Evolutionary conservation across 2,113 vertebrate genomes (phyloP).

Genomic region (Vanacampus margaritifer): DNA sequence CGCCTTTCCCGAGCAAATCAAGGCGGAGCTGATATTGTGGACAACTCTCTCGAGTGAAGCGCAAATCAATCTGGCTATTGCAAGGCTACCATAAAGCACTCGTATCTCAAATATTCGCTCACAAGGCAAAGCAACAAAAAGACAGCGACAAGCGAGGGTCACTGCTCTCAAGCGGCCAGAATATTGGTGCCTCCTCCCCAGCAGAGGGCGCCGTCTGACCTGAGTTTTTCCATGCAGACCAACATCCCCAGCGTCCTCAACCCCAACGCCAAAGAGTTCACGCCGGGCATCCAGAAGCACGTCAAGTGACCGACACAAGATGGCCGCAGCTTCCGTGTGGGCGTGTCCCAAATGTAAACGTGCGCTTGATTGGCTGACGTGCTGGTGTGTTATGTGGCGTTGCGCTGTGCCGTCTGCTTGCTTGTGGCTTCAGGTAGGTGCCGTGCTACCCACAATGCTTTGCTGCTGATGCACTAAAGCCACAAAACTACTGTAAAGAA

Average conservation of each 20-base stretch:
- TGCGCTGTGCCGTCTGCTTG: not conserved
- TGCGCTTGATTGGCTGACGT: not conserved
- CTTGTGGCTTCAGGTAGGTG: not conserved
- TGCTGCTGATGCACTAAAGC: slow-evolving; percentile 70
- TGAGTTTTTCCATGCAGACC: slow-evolving; percentile 60
- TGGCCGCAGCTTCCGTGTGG: slow-evolving; percentile 70
- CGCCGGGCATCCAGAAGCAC: slow-evolving; percentile 87
- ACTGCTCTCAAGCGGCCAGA: no score
- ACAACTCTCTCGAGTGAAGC: no score
- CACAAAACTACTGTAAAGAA: slow-evolving; percentile 83
- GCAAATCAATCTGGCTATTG: no score
- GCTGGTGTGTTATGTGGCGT: not conserved
- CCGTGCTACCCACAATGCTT: slow-evolving; percentile 28
- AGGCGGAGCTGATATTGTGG: no score
- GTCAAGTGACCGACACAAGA: slow-evolving; percentile 79
- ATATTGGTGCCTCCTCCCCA: not conserved
- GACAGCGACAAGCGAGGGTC: no score
- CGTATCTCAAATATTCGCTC: no score
- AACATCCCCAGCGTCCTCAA: slow-evolving; percentile 91
- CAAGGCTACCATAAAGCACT: no score
- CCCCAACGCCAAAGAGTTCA: slow-evolving; percentile 93
- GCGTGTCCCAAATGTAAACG: slow-evolving; percentile 43
- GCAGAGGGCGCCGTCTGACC: not conserved
- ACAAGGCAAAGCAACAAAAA: no score
- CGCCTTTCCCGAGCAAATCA: no score